phyloP scores from a whole-genome alignment of 2,888 invertebrate genomes.

The Myathropa florea region DNA sequence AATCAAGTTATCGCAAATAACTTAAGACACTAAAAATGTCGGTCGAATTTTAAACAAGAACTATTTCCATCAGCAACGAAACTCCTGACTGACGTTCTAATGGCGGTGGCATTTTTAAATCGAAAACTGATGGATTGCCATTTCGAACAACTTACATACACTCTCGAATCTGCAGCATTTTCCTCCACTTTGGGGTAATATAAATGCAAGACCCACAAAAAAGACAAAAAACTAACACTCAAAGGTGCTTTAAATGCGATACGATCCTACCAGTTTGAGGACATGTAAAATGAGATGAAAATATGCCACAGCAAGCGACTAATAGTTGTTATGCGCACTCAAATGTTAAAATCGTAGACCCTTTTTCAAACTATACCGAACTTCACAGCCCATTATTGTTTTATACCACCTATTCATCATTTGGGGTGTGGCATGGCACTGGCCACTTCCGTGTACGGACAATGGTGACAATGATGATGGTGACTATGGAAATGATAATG shows the following conservation, averaged over 20 bases:
- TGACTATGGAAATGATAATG: conserved; percentile 20
- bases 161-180: too few species aligned
- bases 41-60: not conserved
- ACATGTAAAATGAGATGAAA: not conserved
- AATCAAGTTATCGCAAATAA: too few species aligned
- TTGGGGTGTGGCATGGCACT: not conserved
- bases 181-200: not conserved
- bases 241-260: not conserved
- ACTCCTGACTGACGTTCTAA: not conserved
- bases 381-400: conserved; percentile 23
- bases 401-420: conserved; percentile 13
- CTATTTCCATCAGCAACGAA: not conserved
- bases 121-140: not conserved
- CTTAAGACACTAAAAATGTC: too few species aligned
- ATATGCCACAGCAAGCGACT: not conserved
- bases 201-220: not conserved
- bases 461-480: not conserved
- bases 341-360: not conserved
- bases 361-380: conserved; percentile 2
- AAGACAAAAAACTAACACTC: not conserved
- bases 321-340: conserved; percentile 5
- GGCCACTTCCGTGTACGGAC: not conserved
- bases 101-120: not conserved
- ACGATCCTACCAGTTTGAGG: not conserved
- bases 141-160: not conserved